phyloP scores from a whole-genome alignment of 2,113 vertebrate genomes.

The Podocnemis expansa region DNA sequence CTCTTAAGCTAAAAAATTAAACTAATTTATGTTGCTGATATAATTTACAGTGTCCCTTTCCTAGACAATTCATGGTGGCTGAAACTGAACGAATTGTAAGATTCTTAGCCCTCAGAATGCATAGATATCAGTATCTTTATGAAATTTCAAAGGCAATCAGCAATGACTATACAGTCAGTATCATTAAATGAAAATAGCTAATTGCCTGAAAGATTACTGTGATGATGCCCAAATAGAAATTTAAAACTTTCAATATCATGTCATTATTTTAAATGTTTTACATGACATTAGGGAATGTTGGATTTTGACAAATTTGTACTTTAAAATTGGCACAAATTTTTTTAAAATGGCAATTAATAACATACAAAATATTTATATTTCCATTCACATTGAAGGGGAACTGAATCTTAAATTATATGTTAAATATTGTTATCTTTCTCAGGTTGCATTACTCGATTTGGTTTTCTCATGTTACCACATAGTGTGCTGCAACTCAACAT shows the following conservation, averaged over 20 bases:
- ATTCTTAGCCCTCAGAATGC: slow-evolving; percentile 12
- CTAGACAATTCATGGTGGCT: background rate
- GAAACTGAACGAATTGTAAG: background rate
- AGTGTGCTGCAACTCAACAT: slow-evolving; percentile 38
- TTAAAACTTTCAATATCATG: slow-evolving; percentile 75
- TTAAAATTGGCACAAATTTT: slow-evolving; percentile 77
- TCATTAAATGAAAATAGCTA: slow-evolving; percentile 60
- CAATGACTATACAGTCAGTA: slow-evolving; percentile 49
- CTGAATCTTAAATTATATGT: background rate
- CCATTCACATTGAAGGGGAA: slow-evolving; percentile 13
- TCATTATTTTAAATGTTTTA: slow-evolving; percentile 54
- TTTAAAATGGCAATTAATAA: slow-evolving; percentile 63
- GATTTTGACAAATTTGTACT: slow-evolving; percentile 55
- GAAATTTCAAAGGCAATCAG: slow-evolving; percentile 66
- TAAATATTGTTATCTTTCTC: slow-evolving; percentile 44
- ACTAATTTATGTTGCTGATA: slow-evolving; percentile 61
- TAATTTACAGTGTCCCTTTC: slow-evolving; percentile 40
- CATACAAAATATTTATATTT: slow-evolving; percentile 59
- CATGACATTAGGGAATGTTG: slow-evolving; percentile 65
- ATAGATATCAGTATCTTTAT: slow-evolving; percentile 41
- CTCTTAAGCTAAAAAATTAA: slow-evolving; percentile 3
- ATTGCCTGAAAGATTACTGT: slow-evolving; percentile 24
- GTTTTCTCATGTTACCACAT: slow-evolving; percentile 51
- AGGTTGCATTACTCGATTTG: slow-evolving; percentile 46
- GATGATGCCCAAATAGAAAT: slow-evolving; percentile 64